phyloP scores from a whole-genome alignment of 1,140 invertebrate species.

The Drosophila mayri region DNA sequence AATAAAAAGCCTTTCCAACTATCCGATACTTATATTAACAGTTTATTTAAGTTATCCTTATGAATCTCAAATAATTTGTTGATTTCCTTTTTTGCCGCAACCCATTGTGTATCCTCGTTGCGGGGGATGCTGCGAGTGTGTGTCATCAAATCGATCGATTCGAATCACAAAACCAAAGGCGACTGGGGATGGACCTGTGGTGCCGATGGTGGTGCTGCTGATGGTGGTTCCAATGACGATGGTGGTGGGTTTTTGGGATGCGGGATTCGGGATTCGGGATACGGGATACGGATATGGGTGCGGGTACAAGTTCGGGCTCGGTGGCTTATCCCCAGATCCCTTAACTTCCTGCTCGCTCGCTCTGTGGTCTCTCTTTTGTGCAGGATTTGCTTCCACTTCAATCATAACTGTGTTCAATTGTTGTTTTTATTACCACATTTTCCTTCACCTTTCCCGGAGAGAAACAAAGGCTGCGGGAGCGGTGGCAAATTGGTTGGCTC shows the following conservation, averaged over 20 bases:
- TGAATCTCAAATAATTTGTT: constrained; percentile 26
- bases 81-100: constrained; percentile 5
- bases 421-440: constrained; percentile 82
- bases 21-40: background rate
- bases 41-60: constrained; percentile 7
- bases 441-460: constrained; percentile 67
- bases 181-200: constrained; percentile 53
- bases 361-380: constrained; percentile 23
- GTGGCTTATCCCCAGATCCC: constrained; percentile 42
- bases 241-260: background rate
- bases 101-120: constrained; percentile 42
- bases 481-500: constrained; percentile 70
- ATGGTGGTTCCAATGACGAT: constrained; percentile 28
- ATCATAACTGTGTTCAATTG: constrained; percentile 83
- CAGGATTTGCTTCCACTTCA: constrained; percentile 73
- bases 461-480: constrained; percentile 38
- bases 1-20: no score
- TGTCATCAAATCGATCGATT: constrained; percentile 74
- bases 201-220: constrained; percentile 37
- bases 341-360: constrained; percentile 26
- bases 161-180: constrained; percentile 75
- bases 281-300: background rate
- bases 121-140: constrained; percentile 18
- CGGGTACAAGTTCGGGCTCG: constrained; percentile 12
- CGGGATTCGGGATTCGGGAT: background rate